Evolutionary conservation across 2,888 invertebrate genomes (phyloP).

Genomic region (Diaperis boleti): DNA sequence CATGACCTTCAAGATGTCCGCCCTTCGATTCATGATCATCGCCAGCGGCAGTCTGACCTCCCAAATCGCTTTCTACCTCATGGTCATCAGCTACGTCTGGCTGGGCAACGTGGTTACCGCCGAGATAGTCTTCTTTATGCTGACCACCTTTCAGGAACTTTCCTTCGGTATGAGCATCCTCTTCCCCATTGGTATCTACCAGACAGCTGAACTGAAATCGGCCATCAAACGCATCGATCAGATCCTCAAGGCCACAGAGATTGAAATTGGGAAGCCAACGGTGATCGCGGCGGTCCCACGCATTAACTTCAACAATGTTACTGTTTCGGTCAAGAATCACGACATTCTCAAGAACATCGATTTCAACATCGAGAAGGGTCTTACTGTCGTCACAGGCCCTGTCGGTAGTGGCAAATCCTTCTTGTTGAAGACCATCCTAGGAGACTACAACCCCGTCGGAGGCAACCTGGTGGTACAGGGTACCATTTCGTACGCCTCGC

Average conservation of each 20-base stretch:
- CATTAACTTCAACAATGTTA: slow-evolving; percentile 49
- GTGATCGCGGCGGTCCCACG: slow-evolving; percentile 47
- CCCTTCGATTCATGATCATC: slow-evolving; percentile 33
- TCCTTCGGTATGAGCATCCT: slow-evolving; percentile 58
- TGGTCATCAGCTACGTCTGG: slow-evolving; percentile 40
- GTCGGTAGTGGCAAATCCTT: slow-evolving; percentile 71
- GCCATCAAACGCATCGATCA: slow-evolving; percentile 77
- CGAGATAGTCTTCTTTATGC: slow-evolving; percentile 40
- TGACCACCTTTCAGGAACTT: slow-evolving; percentile 27
- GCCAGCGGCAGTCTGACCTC: slow-evolving; percentile 31
- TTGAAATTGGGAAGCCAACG: slow-evolving; percentile 39
- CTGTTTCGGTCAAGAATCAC: slow-evolving; percentile 54
- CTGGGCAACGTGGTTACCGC: slow-evolving; percentile 36
- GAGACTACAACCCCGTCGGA: slow-evolving; percentile 58
- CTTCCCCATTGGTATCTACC: slow-evolving; percentile 85
- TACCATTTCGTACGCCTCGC: slow-evolving; percentile 70
- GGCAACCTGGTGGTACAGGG: slow-evolving; percentile 66
- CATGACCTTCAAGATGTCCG: slow-evolving; percentile 46
- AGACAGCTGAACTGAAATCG: slow-evolving; percentile 81
- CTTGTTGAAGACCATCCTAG: slow-evolving; percentile 58
- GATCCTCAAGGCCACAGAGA: slow-evolving; percentile 67
- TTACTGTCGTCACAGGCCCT: slow-evolving; percentile 71
- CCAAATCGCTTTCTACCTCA: slow-evolving; percentile 39
- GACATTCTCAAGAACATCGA: slow-evolving; percentile 64
- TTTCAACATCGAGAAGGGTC: slow-evolving; percentile 63